These are phyloP conservation scores for Alitta virens DNA, from an alignment of 2,888 invertebrate species.

Conservation along the genomic window DNA sequence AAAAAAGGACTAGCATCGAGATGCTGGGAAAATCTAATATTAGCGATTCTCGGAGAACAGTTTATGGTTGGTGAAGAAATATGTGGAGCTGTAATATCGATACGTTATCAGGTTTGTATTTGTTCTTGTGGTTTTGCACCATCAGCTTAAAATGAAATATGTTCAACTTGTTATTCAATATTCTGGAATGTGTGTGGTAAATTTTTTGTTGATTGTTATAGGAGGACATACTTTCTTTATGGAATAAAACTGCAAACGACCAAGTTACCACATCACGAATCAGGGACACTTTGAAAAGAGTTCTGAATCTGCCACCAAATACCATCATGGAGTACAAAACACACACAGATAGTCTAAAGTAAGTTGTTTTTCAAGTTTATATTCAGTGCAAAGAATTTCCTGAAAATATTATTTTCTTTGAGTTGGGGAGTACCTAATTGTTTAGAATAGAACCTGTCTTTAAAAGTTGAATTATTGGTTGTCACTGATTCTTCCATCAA, in stretches of 20 bases:
- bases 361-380: too few species aligned
- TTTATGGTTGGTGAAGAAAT: conserved; percentile 98
- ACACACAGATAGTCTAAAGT: conserved; percentile 72
- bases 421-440: too few species aligned
- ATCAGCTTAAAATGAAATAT: not conserved
- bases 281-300: conserved; percentile 88
- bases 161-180: not conserved
- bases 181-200: not conserved
- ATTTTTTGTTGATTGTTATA: conserved; percentile 48
- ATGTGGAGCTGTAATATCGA: conserved; percentile 94
- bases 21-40: conserved; percentile 97
- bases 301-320: conserved; percentile 89
- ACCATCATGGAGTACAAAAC: conserved; percentile 87
- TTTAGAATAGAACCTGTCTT: too few species aligned
- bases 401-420: too few species aligned
- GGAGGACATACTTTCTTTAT: conserved; percentile 95
- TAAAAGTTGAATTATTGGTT: too few species aligned
- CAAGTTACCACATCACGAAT: conserved; percentile 84
- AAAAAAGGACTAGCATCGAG: conserved; percentile 91
- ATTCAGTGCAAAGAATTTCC: too few species aligned
- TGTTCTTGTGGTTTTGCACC: not conserved
- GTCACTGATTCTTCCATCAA: too few species aligned
- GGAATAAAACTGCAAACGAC: conserved; percentile 95
- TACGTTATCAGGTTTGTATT: conserved; percentile 79
- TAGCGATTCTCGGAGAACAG: conserved; percentile 98